Percentiles rank a stretch among this genome's conserved stretches.
Conservation (phyloP, 2,888 invertebrate genomes). For the Microplitis deprimator region DNA sequence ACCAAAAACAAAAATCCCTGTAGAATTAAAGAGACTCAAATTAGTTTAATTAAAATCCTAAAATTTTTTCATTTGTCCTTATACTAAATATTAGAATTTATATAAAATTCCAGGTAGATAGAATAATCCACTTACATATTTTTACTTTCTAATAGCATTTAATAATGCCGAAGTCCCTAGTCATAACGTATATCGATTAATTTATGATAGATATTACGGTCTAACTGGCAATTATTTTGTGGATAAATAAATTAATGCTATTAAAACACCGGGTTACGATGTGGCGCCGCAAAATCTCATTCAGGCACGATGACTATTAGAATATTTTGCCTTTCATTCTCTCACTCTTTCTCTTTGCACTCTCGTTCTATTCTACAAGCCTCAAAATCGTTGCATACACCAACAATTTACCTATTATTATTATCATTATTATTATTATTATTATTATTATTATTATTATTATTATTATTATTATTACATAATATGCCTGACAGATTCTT, state of each 20-base stretch:
- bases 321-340: constrained; percentile 8
- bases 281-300: constrained; percentile 29
- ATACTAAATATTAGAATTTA: no score
- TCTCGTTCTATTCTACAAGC: constrained; percentile 6
- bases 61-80: no score
- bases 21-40: no score
- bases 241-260: constrained; percentile 35
- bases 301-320: constrained; percentile 26
- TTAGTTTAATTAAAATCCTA: no score
- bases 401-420: neutral
- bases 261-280: constrained; percentile 19
- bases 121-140: neutral
- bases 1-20: no score
- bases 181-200: constrained; percentile 18
- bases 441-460: no score
- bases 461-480: no score
- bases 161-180: constrained; percentile 16
- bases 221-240: constrained; percentile 33
- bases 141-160: constrained; percentile 17
- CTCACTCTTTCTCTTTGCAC: neutral
- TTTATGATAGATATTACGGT: constrained; percentile 35
- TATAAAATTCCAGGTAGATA: neutral
- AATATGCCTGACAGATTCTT: no score
- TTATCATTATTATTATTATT: no score
- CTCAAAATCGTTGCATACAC: neutral